Evolutionary conservation across 2,113 vertebrate species (phyloP), one percentile per base, ranked within the genome.

Genomic region (Ariopsis seemanni): DNA sequence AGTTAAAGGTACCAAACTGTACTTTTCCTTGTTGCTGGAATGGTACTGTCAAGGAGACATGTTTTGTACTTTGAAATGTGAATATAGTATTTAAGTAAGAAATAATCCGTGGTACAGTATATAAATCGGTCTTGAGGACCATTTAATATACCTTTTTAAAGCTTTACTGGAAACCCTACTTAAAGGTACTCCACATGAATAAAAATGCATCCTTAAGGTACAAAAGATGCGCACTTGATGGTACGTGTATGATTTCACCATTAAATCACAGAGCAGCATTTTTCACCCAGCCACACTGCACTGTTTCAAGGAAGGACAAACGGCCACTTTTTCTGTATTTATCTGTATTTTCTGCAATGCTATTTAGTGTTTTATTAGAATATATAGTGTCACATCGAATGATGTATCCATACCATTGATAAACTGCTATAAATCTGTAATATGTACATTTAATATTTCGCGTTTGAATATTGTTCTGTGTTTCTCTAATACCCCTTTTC

Each of bases 1-100:
- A 20, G 20, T 42, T 20, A 57, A 58, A 58, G 55, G 17, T 30
- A 79, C 75, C 25, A 27, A 79, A 79, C 53, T 57, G n/a, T 81
- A 79, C n/a, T 4, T 79, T 57, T 79, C n/a, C 52, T 30, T 80
- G 53, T 80, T 18, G 77, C 77, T 80, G 53, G n/a, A n/a, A 81
- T 82, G 30, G 9, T 7, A 62, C 57, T 58, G 48, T 82, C 30
- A 62, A 30, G 0, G 27, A 57, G 20, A 82, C 27, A 58, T 62
- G 34, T 82, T 62, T 82, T 82, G 79, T 82, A 48, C 57, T 57
- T 48, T 34, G 30, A 82, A 82, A 82, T 48, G 79, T 48, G 2
- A 60, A 60, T 60, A 34, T 81, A 60, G 30, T 20, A 14, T 25
- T 80, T 58, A 55, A 27, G 75, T 74, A 22, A 22, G 67, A 57